Percentiles rank a stretch among this genome's conserved stretches.
Conservation (phyloP, 2,797 vertebrate genomes). For the Semaprochilodus insignis region DNA sequence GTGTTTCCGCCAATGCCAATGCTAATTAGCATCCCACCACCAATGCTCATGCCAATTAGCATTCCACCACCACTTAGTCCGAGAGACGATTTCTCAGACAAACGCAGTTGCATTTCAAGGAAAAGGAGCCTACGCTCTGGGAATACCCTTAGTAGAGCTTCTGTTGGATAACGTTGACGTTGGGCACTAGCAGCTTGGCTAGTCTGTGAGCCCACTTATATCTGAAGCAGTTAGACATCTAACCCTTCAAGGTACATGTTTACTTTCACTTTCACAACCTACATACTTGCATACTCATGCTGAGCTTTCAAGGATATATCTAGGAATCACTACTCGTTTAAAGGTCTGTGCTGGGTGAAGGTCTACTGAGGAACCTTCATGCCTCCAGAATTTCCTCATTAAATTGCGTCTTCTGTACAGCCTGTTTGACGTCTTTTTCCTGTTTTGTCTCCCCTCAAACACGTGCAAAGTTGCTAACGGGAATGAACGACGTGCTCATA, state of each 20-base stretch:
- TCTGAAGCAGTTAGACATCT: not conserved
- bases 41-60: not conserved
- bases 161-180: not conserved
- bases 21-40: not conserved
- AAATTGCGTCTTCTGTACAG: no score
- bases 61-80: not conserved
- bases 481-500: not conserved
- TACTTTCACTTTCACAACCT: not conserved
- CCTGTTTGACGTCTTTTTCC: no score
- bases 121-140: not conserved
- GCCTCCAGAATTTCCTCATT: not conserved
- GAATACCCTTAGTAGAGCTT: not conserved
- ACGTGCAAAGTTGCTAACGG: not conserved
- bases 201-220: not conserved
- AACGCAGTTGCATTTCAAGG: not conserved
- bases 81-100: not conserved
- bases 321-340: not conserved
- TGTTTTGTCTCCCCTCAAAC: not conserved
- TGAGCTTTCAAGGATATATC: not conserved
- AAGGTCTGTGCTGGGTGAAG: slow-evolving; percentile 4
- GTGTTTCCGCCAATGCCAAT: not conserved
- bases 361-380: not conserved
- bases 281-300: not conserved
- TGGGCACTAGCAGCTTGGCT: not conserved
- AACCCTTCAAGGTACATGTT: not conserved